phyloP scores from a whole-genome alignment of 2,888 invertebrate species.

The Epinotia demarniana region DNA sequence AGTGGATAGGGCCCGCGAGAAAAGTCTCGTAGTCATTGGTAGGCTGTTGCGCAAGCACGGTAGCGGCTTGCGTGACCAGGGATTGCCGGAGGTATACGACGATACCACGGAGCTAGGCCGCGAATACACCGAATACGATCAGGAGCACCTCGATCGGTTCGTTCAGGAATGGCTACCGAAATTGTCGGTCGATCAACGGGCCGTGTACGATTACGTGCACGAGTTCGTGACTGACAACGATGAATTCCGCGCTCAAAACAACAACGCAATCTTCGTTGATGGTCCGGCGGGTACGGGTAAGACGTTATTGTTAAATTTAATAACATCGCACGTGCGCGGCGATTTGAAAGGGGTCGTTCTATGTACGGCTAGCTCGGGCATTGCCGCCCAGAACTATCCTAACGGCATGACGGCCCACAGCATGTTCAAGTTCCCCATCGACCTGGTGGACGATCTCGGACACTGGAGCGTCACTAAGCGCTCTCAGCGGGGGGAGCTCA shows the following conservation, averaged over 20 bases:
- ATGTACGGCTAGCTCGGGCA: slow-evolving; percentile 23
- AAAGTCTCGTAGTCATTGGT: too few species aligned
- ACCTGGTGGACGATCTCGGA: too few species aligned
- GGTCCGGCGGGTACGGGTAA: slow-evolving; percentile 38
- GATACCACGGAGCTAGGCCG: too few species aligned
- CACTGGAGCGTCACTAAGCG: too few species aligned
- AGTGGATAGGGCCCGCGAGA: too few species aligned
- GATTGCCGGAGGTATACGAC: too few species aligned
- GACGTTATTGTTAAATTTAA: slow-evolving; percentile 27
- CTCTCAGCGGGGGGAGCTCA: too few species aligned
- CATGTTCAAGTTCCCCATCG: too few species aligned
- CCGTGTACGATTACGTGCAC: slow-evolving; percentile 16
- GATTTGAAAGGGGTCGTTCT: slow-evolving; percentile 16
- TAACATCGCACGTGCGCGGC: slow-evolving; percentile 19
- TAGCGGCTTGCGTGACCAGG: too few species aligned
- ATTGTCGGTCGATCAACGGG: slow-evolving; percentile 2
- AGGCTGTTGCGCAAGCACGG: too few species aligned
- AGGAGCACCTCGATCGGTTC: background rate
- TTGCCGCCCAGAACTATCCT: slow-evolving; percentile 24
- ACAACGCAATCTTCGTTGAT: slow-evolving; percentile 32
- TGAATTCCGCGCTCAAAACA: too few species aligned
- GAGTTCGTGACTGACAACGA: background rate
- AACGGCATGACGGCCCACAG: slow-evolving; percentile 31
- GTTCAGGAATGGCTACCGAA: slow-evolving; percentile 6
- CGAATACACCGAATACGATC: too few species aligned